phyloP scores from a whole-genome alignment of 1,140 invertebrate species.

The Cydia fagiglandana region DNA sequence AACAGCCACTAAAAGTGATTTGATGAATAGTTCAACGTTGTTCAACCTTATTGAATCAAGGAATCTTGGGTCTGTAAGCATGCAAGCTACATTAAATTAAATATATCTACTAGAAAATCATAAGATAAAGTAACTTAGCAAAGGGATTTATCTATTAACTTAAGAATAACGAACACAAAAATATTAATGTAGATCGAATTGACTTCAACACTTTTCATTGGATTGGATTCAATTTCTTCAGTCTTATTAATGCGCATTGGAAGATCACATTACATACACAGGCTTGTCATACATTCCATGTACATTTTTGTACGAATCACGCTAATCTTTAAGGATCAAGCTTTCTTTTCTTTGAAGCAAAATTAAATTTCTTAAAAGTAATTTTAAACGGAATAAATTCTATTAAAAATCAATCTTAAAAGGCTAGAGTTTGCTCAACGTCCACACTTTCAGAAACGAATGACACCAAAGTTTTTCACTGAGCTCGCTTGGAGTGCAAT shows the following conservation, averaged over 20 bases:
- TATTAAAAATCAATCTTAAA: conserved; percentile 5
- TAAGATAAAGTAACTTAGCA: neutral
- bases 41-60: neutral
- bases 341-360: neutral
- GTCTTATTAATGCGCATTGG: conserved; percentile 29
- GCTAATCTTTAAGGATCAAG: conserved; percentile 1
- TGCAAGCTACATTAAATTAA: conserved; percentile 6
- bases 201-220: conserved; percentile 19
- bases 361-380: conserved; percentile 3
- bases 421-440: conserved; percentile 2
- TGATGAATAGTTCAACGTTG: neutral
- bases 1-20: neutral
- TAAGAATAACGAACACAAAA: conserved; percentile 30
- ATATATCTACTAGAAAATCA: neutral
- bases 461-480: conserved; percentile 43
- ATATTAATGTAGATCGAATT: conserved; percentile 24
- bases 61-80: neutral
- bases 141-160: conserved; percentile 25
- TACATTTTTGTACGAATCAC: conserved; percentile 11
- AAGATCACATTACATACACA: conserved; percentile 19
- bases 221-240: conserved; percentile 28
- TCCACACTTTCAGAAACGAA: conserved; percentile 27
- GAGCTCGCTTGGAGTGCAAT: conserved; percentile 44
- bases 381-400: conserved; percentile 3
- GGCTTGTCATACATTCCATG: neutral